A percentile compares a stretch with the other conserved stretches of the same genome.
These are phyloP conservation scores for Pemphigus obesinymphae DNA, from an alignment of 1,140 invertebrate genomes.

Conservation along the genomic window DNA sequence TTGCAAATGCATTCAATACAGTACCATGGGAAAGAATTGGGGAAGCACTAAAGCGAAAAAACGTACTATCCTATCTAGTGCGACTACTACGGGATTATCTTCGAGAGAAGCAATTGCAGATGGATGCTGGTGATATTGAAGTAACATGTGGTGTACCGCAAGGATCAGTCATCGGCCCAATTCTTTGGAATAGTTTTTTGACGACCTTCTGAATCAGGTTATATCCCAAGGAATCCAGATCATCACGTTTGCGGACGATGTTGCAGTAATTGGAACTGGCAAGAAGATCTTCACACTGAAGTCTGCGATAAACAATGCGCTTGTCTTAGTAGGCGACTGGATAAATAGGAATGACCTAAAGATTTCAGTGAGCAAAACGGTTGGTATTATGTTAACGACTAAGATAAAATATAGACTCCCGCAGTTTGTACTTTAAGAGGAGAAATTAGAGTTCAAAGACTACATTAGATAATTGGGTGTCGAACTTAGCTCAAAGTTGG, in stretches of 20 bases:
- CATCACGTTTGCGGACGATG: background rate
- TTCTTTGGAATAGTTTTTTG: background rate
- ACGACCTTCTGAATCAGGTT: background rate
- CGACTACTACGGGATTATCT: background rate
- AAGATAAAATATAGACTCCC: background rate
- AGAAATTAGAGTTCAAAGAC: too few species aligned
- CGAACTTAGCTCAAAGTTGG: too few species aligned
- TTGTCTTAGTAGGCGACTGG: background rate
- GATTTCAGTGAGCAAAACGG: background rate
- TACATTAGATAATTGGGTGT: too few species aligned
- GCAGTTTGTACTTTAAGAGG: too few species aligned
- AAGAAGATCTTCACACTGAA: background rate
- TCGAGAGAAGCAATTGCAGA: background rate
- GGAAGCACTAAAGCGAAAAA: background rate
- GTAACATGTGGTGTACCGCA: background rate
- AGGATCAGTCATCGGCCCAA: background rate
- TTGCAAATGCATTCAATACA: background rate
- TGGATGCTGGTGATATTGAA: background rate
- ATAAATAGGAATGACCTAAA: background rate
- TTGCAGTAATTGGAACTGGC: background rate
- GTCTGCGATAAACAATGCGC: background rate
- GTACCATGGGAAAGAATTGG: background rate
- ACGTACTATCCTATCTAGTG: background rate
- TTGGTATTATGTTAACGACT: background rate
- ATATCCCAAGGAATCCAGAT: background rate